Evolutionary conservation across 2,797 vertebrate genomes (phyloP), one percentile per base, ranked within the genome.

Genomic region (Channallabes apus): DNA sequence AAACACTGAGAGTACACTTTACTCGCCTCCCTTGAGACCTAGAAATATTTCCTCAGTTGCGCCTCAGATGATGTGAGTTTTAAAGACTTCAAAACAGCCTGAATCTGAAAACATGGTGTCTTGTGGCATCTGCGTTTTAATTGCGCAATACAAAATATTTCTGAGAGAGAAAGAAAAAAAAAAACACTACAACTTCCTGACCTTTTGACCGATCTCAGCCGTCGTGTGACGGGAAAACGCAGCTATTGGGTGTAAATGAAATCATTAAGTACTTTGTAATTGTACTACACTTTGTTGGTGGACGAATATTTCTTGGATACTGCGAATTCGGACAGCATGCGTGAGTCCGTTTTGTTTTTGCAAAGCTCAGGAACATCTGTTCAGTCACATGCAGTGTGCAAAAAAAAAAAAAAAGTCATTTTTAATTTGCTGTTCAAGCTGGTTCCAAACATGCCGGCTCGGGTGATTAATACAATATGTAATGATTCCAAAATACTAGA

Each of bases 101-200:
- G 27, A 20, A 17, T 65, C 20, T 29, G 46, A 75, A 81, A 76
- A 75, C 51, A 68, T 65, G 51, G 59, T 82, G 58, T 41, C 32
- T 62, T 20, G n/a, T 24, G n/a, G 14, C 75, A 82, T 84, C 71
- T 65, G 75, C 29, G 79, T 69, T 38, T 67, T 87, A 41, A 87
- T 56, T 75, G 56, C 78, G 81, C 86, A 79, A 85, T 83, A 18
- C 75, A 59, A 88, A 90, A 62, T 81, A 89, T 89, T 80, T 83
- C 7, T 51, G 46, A 46, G 41, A 64, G 41, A 62, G 38, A 11
- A n/a, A 72, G n/a, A 46, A 22, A 11, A 54, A 81, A 78, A 64
- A 85, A 86, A 85, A 85, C 87, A 87, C n/a, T 58, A 69, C 46
- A 79, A 62, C 76, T 82, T 85, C 80, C 80, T 83, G 71, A 46